Evolutionary conservation across 2,797 vertebrate genomes (phyloP).

Genomic region (Novumbra hubbsi): DNA sequence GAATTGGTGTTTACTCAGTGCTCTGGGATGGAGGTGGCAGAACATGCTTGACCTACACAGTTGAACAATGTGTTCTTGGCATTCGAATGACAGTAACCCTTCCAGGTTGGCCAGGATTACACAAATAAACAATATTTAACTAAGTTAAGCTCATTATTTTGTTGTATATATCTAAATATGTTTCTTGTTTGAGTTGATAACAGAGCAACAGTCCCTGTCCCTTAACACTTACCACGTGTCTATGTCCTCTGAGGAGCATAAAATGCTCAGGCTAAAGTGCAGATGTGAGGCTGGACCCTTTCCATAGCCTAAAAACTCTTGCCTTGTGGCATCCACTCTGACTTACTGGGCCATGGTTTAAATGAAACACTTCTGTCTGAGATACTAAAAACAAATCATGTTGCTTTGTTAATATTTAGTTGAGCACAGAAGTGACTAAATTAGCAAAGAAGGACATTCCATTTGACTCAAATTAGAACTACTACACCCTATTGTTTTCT

Average conservation of each 20-base stretch:
- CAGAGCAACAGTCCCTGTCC: neutral
- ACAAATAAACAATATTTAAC: neutral
- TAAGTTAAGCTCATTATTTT: neutral
- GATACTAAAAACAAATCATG: constrained; percentile 29
- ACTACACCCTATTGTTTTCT: neutral
- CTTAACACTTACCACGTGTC: constrained; percentile 75
- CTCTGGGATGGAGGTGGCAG: neutral
- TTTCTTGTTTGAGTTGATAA: neutral
- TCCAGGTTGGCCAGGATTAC: neutral
- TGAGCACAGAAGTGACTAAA: neutral
- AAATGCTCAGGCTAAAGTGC: constrained; percentile 60
- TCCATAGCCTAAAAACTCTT: constrained; percentile 55
- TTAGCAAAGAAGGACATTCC: neutral
- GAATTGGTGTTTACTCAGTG: neutral
- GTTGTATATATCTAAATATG: neutral
- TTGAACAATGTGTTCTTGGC: neutral
- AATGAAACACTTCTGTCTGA: constrained; percentile 15
- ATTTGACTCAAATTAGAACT: neutral
- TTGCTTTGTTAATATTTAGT: neutral
- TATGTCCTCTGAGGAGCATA: constrained; percentile 41
- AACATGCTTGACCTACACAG: neutral
- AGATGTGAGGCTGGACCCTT: constrained; percentile 69
- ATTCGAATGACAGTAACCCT: neutral
- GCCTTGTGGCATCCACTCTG: neutral
- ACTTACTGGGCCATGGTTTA: neutral